Evolutionary conservation across 1,140 invertebrate genomes (phyloP).

Genomic region (Drosophila cardini): DNA sequence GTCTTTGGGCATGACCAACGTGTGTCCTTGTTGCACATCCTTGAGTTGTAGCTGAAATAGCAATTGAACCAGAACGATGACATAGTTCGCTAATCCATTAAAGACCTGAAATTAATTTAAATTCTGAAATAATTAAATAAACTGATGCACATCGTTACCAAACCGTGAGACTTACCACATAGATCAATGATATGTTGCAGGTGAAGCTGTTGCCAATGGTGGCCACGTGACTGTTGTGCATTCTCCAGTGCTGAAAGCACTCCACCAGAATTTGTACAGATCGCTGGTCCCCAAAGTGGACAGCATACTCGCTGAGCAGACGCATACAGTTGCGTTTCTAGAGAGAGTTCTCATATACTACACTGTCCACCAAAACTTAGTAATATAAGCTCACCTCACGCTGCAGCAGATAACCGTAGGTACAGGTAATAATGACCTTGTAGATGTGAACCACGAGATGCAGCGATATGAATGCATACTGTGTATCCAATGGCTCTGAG

Average conservation of each 20-base stretch:
- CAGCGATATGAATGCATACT: constrained; percentile 59
- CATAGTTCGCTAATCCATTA: constrained; percentile 72
- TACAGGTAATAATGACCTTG: constrained; percentile 62
- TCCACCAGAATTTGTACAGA: constrained; percentile 17
- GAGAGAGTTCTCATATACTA: background rate
- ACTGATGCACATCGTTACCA: background rate
- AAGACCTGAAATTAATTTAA: constrained; percentile 43
- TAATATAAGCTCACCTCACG: constrained; percentile 54
- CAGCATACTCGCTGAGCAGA: constrained; percentile 43
- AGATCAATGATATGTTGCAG: constrained; percentile 57
- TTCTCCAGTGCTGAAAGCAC: constrained; percentile 70
- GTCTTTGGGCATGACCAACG: constrained; percentile 37
- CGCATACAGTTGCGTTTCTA: constrained; percentile 65
- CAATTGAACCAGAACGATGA: constrained; percentile 72
- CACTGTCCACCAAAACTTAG: background rate
- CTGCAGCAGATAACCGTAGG: constrained; percentile 62
- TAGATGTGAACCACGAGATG: constrained; percentile 65
- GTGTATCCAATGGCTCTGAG: constrained; percentile 35
- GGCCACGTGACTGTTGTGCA: constrained; percentile 62
- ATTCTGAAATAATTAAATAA: background rate
- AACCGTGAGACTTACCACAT: constrained; percentile 49
- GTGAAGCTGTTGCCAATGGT: constrained; percentile 46
- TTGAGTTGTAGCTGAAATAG: constrained; percentile 68
- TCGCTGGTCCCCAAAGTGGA: constrained; percentile 30
- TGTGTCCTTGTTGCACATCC: constrained; percentile 19